Evolutionary conservation across 2,113 vertebrate species (phyloP).

Genomic region (Ceuthmochares aereus): DNA sequence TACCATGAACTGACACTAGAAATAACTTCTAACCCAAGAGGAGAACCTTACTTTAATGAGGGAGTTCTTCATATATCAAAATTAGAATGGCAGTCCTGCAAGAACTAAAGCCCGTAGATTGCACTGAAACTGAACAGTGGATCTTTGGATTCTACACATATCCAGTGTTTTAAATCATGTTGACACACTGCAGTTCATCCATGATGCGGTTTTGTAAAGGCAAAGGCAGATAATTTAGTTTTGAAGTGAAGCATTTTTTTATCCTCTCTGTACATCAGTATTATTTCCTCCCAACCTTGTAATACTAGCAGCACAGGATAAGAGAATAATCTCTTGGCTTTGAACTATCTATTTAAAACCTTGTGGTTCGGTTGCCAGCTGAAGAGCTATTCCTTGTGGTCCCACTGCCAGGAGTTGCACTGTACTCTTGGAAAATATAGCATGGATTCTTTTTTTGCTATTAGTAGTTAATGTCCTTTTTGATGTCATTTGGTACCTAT

Average conservation of each 20-base stretch:
- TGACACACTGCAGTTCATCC: not conserved
- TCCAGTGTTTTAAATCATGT: not conserved
- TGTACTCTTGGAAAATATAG: not conserved
- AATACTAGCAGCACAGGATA: not conserved
- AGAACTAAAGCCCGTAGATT: not conserved
- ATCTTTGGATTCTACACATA: not conserved
- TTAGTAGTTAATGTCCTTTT: not conserved
- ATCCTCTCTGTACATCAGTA: not conserved
- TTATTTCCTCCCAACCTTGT: not conserved
- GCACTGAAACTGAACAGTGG: not conserved
- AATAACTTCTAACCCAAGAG: not conserved
- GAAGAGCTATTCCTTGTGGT: not conserved
- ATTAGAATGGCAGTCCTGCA: not conserved
- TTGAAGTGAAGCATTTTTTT: not conserved
- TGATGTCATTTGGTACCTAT: not conserved
- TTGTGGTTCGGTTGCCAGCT: not conserved
- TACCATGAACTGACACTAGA: not conserved
- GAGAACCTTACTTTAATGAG: not conserved
- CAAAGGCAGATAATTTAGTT: not conserved
- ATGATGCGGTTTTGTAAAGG: not conserved
- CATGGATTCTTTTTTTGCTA: not conserved
- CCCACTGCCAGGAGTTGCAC: not conserved
- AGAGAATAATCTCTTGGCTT: slow-evolving; percentile 48
- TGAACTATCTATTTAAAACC: slow-evolving; percentile 57
- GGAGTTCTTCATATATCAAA: not conserved